Base-by-base conservation (phyloP, 2,797 vertebrate genomes). In the Cynodonichthys magdalenae region DNA sequence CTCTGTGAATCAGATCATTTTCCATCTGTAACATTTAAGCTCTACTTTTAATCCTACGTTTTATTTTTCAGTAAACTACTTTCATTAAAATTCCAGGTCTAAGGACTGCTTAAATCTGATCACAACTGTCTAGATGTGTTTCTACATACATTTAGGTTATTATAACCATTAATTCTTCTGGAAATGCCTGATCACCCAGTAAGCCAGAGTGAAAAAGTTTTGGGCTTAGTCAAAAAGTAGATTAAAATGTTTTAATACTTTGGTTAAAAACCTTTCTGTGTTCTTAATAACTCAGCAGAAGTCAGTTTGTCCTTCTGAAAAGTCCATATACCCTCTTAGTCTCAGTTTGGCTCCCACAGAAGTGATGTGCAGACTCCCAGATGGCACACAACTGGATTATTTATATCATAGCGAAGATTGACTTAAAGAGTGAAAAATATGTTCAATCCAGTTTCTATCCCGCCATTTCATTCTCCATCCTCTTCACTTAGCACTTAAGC, bases 311-410 rank as follows among this genome's bases (percentile, higher is more conserved):
- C 60, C 64, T 80, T 79, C 42, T 20, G 8, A 18, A 69, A 85
- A 81, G 73, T 74, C 58, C 63, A 78, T 64, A 53, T 53, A n/a
- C 44, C 56, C 56, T 68, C 51, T 66, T 39, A 54, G 3, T 17
- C 8, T 0, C 11, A 41, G 47, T 63, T 60, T 50, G 3, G 19
- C 63, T 83, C 49, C 53, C 54, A 70, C 14, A 34, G 82, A 80
- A 84, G 77, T 48, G 55, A 49, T 24, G 55, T 42, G 19, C 45
- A 68, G 65, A 74, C 51, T 71, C 41, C 63, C 66, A 85, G 60
- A 75, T 80, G 74, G 69, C 41, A 70, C n/a, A 49, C 50, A 31
- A 61, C 29, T 78, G 51, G 71, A 88, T 85, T 81, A 81, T 70
- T 80, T 62, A 86, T 75, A 73, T 53, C 69, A 71, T 3, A 66